A percentile compares a stretch with the other conserved stretches of the same genome.
These are phyloP conservation scores for Bryconaethiops microstoma DNA, from an alignment of 2,797 vertebrate species.

Conservation along the genomic window DNA sequence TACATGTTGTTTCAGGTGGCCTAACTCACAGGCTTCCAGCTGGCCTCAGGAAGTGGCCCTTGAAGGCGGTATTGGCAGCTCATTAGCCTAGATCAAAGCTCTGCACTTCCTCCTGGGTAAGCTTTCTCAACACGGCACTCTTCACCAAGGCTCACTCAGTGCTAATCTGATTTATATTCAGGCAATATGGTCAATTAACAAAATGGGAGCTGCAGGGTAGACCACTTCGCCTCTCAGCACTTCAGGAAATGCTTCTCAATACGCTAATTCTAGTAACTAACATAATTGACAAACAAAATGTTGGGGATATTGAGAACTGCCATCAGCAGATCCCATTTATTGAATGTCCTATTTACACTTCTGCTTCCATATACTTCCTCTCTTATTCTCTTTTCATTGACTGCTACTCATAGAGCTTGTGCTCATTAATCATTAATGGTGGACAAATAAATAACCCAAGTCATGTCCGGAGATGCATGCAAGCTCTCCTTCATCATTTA, in stretches of 20 bases:
- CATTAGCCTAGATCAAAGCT: slow-evolving; percentile 83
- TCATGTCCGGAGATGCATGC: slow-evolving; percentile 42
- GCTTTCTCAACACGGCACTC: slow-evolving; percentile 51
- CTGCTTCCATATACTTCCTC: slow-evolving; percentile 5
- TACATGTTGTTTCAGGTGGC: slow-evolving; percentile 65
- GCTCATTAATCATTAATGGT: slow-evolving; percentile 54
- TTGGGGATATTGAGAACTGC: background rate
- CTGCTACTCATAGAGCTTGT: slow-evolving; percentile 34
- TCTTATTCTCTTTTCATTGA: slow-evolving; percentile 39
- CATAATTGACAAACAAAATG: background rate
- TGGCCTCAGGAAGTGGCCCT: slow-evolving; percentile 67
- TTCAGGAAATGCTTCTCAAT: slow-evolving; percentile 4
- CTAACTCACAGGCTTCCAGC: slow-evolving; percentile 63
- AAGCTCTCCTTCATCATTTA: slow-evolving; percentile 39
- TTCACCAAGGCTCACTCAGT: slow-evolving; percentile 39
- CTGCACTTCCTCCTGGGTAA: slow-evolving; percentile 68
- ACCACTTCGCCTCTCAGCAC: slow-evolving; percentile 2
- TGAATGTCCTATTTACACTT: slow-evolving; percentile 9
- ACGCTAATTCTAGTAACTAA: background rate
- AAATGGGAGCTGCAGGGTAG: slow-evolving; percentile 30
- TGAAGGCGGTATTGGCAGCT: slow-evolving; percentile 76
- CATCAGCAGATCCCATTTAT: slow-evolving; percentile 7
- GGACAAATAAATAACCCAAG: slow-evolving; percentile 43
- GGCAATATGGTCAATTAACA: slow-evolving; percentile 55
- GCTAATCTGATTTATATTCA: slow-evolving; percentile 57